A percentile compares a stretch with the other conserved stretches of the same genome.
Evolutionary conservation across 2,888 invertebrate genomes (phyloP).

Genomic region (Morpho helenor): DNA sequence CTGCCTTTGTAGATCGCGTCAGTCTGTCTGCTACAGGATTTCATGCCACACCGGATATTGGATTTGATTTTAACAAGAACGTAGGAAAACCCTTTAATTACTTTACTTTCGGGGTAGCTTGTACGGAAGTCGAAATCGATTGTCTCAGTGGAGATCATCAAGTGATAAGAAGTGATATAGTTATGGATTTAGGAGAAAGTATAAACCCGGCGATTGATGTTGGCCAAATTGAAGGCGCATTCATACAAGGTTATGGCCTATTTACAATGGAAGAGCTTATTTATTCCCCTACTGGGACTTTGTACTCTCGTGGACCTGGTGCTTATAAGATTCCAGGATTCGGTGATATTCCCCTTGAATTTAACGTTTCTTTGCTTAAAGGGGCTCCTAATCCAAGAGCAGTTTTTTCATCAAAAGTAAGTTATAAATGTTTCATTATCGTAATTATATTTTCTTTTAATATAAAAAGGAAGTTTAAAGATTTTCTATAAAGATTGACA

Average conservation of each 20-base stretch:
- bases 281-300: conserved; percentile 89
- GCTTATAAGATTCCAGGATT: conserved; percentile 97
- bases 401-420: conserved; percentile 96
- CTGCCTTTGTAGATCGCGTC: conserved; percentile 88
- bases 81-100: conserved; percentile 89
- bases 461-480: background rate
- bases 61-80: conserved; percentile 84
- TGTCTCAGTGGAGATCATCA: conserved; percentile 96
- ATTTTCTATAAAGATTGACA: too few relatives aligned
- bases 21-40: conserved; percentile 91
- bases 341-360: conserved; percentile 93
- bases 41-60: conserved; percentile 86
- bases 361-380: conserved; percentile 94
- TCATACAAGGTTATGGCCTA: conserved; percentile 95
- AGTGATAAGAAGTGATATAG: conserved; percentile 93
- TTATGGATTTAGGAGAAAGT: conserved; percentile 97
- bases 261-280: conserved; percentile 94
- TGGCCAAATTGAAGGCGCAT: conserved; percentile 97
- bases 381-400: conserved; percentile 94
- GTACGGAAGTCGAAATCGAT: conserved; percentile 95
- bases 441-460: background rate
- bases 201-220: conserved; percentile 98
- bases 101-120: conserved; percentile 91
- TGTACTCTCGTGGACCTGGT: conserved; percentile 93
- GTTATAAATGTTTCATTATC: background rate